Evolutionary conservation across 2,888 invertebrate genomes (phyloP), one percentile per base, ranked within the genome.

Genomic region (Noctua janthe): DNA sequence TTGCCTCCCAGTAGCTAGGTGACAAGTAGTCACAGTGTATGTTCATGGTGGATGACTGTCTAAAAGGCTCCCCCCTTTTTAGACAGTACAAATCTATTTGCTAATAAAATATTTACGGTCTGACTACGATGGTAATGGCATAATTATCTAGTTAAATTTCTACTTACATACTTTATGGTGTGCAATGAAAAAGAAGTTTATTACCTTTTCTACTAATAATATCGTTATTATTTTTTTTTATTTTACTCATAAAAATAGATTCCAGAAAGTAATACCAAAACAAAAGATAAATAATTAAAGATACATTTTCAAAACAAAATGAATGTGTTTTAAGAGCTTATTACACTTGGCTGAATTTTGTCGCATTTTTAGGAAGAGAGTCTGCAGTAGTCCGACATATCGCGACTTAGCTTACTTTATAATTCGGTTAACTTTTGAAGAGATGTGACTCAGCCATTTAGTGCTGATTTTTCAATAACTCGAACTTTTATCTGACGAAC

Each of bases 161-260:
- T 64, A 64, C 20, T 47, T 71, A n/a, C 10, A 17, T 13, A n/a
- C 35, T 80, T 23, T 49, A 66, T 49, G 54, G 4, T 35, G 8
- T 64, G 11, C 15, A 80, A 80, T 72, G 39, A 78, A 72, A 62
- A 62, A 39, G 10, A 62, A 39, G 13, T 49, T 81, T 81, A 73
- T 15, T 72, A 23, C 17, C n/a, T 23, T 11, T 17, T 56, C 13
- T 29, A 35, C 10, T 49, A 20, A 35, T 78, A 43, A 29, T 49
- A n/a, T 70, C 1, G 49, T 49, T 39, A 23, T 11, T 49, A n/a
- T 51, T 7, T 7, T 49, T 23, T 74, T 74, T 49, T n/a, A 5
- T 17, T 47, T 29, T 47, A 15, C 15, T 47, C 17, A 7, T 47
- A 67, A 47, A 69, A 35, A 1, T 7, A 51, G 8, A 35, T 11